Conservation (phyloP, 2,113 vertebrate species). For the Morone chrysops region DNA sequence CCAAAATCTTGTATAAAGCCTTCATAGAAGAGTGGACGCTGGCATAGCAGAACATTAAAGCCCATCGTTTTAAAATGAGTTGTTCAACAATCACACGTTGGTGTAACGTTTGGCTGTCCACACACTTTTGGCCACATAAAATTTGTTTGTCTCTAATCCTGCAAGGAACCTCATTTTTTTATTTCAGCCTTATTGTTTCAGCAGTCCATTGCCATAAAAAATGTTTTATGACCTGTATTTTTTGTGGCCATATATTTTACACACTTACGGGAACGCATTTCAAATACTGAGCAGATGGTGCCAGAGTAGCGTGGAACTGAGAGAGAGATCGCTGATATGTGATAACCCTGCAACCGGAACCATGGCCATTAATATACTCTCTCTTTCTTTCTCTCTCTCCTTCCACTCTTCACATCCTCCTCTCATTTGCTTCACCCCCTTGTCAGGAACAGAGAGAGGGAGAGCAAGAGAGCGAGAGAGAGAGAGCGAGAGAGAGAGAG, state of each 20-base stretch:
- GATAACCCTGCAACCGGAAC: conserved; percentile 71
- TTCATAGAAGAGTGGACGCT: neutral
- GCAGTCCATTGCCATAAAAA: conserved; percentile 39
- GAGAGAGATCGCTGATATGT: conserved; percentile 66
- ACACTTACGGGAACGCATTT: conserved; percentile 62
- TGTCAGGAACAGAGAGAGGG: conserved; percentile 33
- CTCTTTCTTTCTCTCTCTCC: conserved; percentile 6
- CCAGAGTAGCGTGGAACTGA: conserved; percentile 16
- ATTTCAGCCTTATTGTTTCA: conserved; percentile 47
- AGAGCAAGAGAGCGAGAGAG: conserved; percentile 41
- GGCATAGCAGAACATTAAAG: neutral
- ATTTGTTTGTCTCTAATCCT: neutral
- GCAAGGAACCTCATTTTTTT: conserved; percentile 2
- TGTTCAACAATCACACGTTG: neutral
- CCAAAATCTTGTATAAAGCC: neutral
- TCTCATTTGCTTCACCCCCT: conserved; percentile 66
- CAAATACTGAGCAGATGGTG: conserved; percentile 77
- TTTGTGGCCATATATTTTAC: conserved; percentile 60
- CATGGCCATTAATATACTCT: conserved; percentile 56
- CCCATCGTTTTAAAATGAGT: neutral
- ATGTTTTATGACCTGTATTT: conserved; percentile 49
- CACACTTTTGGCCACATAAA: neutral
- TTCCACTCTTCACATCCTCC: conserved; percentile 29
- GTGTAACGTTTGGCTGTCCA: neutral
- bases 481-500: conserved; percentile 1